A percentile compares a stretch with the other conserved stretches of the same genome.
phyloP scores from a whole-genome alignment of 2,888 invertebrate genomes.

The Erpobdella octoculata region DNA sequence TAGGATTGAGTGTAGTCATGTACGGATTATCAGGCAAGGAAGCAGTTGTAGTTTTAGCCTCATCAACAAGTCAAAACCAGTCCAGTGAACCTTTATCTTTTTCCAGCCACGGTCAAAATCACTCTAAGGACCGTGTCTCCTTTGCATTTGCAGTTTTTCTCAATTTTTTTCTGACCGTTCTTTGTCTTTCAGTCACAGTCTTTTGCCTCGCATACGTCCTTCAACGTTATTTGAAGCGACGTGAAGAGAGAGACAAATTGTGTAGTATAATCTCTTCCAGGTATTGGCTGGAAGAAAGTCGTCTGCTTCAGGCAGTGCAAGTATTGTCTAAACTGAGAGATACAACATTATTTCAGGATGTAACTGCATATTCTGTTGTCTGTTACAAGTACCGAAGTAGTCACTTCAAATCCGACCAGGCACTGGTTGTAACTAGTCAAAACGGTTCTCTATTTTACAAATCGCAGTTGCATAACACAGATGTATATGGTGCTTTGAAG shows the following conservation, averaged over 20 bases:
- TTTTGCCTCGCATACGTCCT: conserved; percentile 22
- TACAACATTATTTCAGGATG: conserved; percentile 32
- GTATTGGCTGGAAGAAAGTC: conserved; percentile 36
- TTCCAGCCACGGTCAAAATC: neutral
- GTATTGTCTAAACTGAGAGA: conserved; percentile 34
- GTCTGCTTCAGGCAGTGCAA: conserved; percentile 28
- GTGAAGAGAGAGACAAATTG: conserved; percentile 36
- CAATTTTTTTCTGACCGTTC: conserved; percentile 18
- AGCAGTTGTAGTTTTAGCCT: neutral
- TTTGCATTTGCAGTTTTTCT: conserved; percentile 27
- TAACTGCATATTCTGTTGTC: conserved; percentile 34
- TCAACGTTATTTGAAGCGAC: conserved; percentile 17
- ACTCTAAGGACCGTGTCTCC: conserved; percentile 15
- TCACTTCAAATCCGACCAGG: conserved; percentile 24
- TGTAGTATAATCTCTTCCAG: conserved; percentile 31
- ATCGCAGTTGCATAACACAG: conserved; percentile 8
- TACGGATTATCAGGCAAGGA: neutral
- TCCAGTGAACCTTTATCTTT: neutral
- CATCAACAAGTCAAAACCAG: neutral
- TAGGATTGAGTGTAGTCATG: no score
- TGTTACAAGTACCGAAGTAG: conserved; percentile 33
- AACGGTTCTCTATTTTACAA: conserved; percentile 4
- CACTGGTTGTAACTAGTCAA: neutral
- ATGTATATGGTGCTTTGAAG: conserved; percentile 26
- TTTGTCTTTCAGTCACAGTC: conserved; percentile 22